Evolutionary conservation across 1,140 invertebrate genomes (phyloP).

Genomic region (Microplitis mediator): DNA sequence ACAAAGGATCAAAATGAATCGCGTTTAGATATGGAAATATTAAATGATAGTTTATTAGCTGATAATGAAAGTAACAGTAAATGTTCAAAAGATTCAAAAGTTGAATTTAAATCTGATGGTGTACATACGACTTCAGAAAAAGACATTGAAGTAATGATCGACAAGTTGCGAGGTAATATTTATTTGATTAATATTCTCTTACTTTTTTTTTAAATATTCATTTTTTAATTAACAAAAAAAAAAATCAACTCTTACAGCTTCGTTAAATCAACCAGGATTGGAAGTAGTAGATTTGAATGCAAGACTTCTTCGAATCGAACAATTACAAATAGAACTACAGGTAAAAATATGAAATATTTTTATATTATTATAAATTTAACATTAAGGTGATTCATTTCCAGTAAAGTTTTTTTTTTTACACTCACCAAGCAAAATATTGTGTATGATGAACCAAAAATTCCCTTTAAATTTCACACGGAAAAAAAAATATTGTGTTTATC

Average conservation of each 20-base stretch:
- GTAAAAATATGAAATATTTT: constrained; percentile 46
- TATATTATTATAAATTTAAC: not conserved
- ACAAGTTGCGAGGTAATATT: constrained; percentile 56
- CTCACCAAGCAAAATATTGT: too few species aligned
- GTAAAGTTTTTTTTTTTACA: too few species aligned
- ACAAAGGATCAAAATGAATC: constrained; percentile 50
- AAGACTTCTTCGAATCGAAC: constrained; percentile 62
- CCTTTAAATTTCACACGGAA: too few species aligned
- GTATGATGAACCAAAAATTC: too few species aligned
- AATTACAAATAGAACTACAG: constrained; percentile 69
- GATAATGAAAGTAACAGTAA: not conserved
- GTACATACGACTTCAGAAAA: constrained; percentile 51
- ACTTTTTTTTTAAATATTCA: not conserved
- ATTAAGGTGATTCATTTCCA: too few species aligned
- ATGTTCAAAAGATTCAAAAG: constrained; percentile 25
- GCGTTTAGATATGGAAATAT: constrained; percentile 44
- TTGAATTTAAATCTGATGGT: constrained; percentile 42
- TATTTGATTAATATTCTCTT: not conserved
- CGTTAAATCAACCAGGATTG: constrained; percentile 55
- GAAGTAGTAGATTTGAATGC: constrained; percentile 58
- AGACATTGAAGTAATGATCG: constrained; percentile 57
- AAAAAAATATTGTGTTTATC: too few species aligned
- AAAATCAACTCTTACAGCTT: constrained; percentile 39
- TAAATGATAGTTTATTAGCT: constrained; percentile 47
- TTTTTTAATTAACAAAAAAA: not conserved